Evolutionary conservation across 2,888 invertebrate species (phyloP), one percentile per base, ranked within the genome.

Genomic region (Hofmannophila pseudospretella): DNA sequence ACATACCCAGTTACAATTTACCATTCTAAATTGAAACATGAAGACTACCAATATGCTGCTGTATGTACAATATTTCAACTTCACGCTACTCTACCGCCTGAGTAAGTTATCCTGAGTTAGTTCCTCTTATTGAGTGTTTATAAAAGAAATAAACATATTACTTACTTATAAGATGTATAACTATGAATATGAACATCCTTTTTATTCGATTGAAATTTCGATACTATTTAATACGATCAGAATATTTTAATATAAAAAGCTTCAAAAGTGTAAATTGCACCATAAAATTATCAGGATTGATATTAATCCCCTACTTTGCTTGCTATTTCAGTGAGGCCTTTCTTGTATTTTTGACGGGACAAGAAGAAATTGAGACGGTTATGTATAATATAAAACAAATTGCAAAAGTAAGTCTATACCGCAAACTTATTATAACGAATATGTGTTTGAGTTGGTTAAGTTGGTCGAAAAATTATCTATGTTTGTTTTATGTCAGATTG

Each of bases 301-400:
- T n/a, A n/a, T n/a, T n/a, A n/a, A n/a, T n/a, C n/a, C n/a, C n/a
- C n/a, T n/a, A n/a, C n/a, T n/a, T n/a, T n/a, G n/a, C n/a, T n/a
- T n/a, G n/a, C n/a, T n/a, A n/a, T 90, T 90, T 52, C 72, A 95
- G 94, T 60, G 92, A 97, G 53, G 96, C 97, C 69, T 94, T 98
- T 51, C 86, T 98, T 36, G 94, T 97, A 25, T 98, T 98, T 80
- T 82, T 98, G 39, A 98, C 98, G 32, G 98, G 98, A 0, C 97
- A 98, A 84, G 98, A 98, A 76, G 98, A 98, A 89, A 98, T 98
- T 47, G 97, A 98, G 79, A 89, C 92, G n/a, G 90, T 94, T 47
- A 92, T 91, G 44, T 88, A 90, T 51, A 93, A 92, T 63, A 93
- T 95, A 27, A 89, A 92, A 51, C 89, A 91, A 59, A 89, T 93